A percentile compares a stretch with the other conserved stretches of the same genome.
These are phyloP conservation scores for Ichneumoninae sp. DNA, from an alignment of 2,888 invertebrate genomes.

Conservation along the genomic window DNA sequence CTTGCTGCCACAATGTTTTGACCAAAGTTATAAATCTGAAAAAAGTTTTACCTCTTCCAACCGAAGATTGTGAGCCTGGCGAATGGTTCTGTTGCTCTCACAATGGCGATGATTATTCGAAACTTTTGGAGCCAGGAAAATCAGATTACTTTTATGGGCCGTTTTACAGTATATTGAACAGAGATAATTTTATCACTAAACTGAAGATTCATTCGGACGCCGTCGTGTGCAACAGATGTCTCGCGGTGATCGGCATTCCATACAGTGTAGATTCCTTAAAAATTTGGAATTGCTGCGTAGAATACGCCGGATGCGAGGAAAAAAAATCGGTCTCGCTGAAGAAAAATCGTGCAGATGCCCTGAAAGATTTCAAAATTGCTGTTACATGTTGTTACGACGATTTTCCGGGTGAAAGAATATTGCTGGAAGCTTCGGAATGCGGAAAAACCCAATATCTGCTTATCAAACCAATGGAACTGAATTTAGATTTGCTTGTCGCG, in stretches of 20 bases:
- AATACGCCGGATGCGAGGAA: conserved; percentile 69
- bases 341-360: conserved; percentile 69
- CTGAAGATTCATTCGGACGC: conserved; percentile 72
- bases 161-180: conserved; percentile 75
- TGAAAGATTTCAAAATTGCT: conserved; percentile 78
- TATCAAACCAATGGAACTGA: conserved; percentile 79
- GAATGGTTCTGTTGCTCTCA: conserved; percentile 83
- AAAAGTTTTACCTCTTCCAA: conserved; percentile 79
- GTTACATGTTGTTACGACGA: conserved; percentile 74
- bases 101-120: conserved; percentile 64
- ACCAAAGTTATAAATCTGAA: conserved; percentile 73
- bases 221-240: conserved; percentile 78
- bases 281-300: conserved; percentile 80
- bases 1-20: conserved; percentile 77
- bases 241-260: conserved; percentile 75
- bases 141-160: conserved; percentile 79
- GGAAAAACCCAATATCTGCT: conserved; percentile 74
- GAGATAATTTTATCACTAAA: conserved; percentile 70
- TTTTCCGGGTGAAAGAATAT: conserved; percentile 75
- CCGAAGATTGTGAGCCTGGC: conserved; percentile 77
- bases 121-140: conserved; percentile 72
- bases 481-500: conserved; percentile 77
- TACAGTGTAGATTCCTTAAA: conserved; percentile 73
- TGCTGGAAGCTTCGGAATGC: conserved; percentile 75
- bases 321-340: conserved; percentile 21